Percentiles rank a stretch among this genome's conserved stretches.
These are phyloP conservation scores for Stichodactyla helianthus DNA, from an alignment of 64 coral and sea anemone species.

Conservation along the genomic window DNA sequence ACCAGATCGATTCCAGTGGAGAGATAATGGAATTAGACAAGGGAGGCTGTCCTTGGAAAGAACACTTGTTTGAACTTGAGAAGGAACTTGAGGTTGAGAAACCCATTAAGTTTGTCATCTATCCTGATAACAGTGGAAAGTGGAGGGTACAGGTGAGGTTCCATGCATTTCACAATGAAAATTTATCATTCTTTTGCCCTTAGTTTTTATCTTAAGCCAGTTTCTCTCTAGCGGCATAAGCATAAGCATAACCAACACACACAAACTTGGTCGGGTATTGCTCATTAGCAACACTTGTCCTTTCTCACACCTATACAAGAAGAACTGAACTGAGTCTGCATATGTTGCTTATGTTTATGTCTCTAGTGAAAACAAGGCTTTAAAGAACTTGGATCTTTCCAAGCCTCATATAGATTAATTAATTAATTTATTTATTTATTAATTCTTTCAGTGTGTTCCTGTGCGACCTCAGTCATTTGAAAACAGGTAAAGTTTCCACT, in stretches of 20 bases:
- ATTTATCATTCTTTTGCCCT: too few species aligned
- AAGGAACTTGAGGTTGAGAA: slow-evolving; percentile 53
- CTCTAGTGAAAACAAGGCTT: too few species aligned
- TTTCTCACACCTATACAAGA: too few species aligned
- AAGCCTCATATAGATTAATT: background rate
- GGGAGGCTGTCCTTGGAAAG: slow-evolving; percentile 93
- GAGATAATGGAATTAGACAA: slow-evolving; percentile 73
- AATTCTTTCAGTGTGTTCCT: slow-evolving; percentile 72
- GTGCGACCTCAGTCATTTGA: slow-evolving; percentile 84
- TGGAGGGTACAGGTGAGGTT: slow-evolving; percentile 85
- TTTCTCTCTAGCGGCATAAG: too few species aligned
- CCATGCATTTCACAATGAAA: too few species aligned
- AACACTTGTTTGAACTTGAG: slow-evolving; percentile 93
- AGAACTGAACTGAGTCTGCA: too few species aligned
- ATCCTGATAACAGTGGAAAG: slow-evolving; percentile 76
- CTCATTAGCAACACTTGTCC: too few species aligned
- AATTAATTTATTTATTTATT: background rate
- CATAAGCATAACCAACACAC: too few species aligned
- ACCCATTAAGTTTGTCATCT: slow-evolving; percentile 94
- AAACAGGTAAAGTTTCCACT: slow-evolving; percentile 65
- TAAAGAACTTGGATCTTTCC: too few species aligned
- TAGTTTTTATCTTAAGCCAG: too few species aligned
- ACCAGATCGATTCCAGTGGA: slow-evolving; percentile 66
- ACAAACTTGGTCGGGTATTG: too few species aligned
- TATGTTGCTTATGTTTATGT: too few species aligned